Conservation (phyloP, 2,888 invertebrate genomes). For the Amphipyra tragopoginis region DNA sequence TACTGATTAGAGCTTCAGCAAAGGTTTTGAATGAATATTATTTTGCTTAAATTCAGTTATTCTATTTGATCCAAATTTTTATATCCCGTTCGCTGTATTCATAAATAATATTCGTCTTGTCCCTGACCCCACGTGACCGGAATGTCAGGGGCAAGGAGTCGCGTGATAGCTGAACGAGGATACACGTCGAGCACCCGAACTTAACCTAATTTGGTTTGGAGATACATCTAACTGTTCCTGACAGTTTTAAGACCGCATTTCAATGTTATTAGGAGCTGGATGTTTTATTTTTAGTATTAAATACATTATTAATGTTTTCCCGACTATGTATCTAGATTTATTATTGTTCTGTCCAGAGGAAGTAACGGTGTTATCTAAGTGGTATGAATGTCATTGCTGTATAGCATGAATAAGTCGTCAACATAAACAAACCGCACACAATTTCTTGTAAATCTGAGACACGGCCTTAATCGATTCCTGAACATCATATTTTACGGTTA, state of each 20-base stretch:
- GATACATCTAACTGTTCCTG: slow-evolving; percentile 44
- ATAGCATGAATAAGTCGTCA: slow-evolving; percentile 19
- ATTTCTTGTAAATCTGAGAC: slow-evolving; percentile 41
- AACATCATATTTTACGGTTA: slow-evolving; percentile 41
- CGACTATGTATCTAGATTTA: background rate
- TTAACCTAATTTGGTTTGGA: slow-evolving; percentile 52
- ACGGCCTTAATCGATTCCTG: slow-evolving; percentile 51
- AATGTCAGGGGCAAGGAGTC: slow-evolving; percentile 53
- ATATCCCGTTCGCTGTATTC: slow-evolving; percentile 35
- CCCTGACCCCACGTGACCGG: slow-evolving; percentile 45
- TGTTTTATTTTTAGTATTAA: slow-evolving; percentile 11
- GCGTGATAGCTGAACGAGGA: slow-evolving; percentile 10
- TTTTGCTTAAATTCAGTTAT: no score
- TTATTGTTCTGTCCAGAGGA: background rate
- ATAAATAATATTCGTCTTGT: slow-evolving; percentile 43
- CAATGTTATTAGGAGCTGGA: background rate
- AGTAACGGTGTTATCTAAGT: background rate
- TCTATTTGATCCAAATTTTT: background rate
- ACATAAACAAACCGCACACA: slow-evolving; percentile 16
- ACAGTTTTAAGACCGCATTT: slow-evolving; percentile 12
- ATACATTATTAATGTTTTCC: slow-evolving; percentile 14
- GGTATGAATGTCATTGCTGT: background rate
- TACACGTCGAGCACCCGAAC: slow-evolving; percentile 30
- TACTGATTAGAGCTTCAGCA: no score
- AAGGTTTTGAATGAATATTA: no score